phyloP scores from a whole-genome alignment of 2,888 invertebrate genomes.

The Drosophila cracens region DNA sequence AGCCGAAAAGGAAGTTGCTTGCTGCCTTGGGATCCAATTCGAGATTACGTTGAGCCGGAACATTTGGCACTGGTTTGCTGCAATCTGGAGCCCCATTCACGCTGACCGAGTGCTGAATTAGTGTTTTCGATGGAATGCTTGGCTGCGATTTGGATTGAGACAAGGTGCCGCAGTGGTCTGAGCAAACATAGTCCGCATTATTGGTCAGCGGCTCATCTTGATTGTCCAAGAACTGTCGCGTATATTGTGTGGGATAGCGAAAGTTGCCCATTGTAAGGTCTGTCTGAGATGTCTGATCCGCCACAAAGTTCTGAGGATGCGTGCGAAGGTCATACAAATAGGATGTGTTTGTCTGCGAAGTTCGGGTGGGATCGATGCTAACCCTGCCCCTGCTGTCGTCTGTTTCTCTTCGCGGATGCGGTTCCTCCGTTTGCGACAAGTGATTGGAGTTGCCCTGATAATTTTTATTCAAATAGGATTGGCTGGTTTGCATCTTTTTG shows the following conservation, averaged over 20 bases:
- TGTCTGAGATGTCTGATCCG: constrained; percentile 32
- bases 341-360: constrained; percentile 47
- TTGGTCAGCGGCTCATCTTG: not conserved
- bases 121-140: constrained; percentile 11
- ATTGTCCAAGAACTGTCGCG: not conserved
- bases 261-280: constrained; percentile 12
- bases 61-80: constrained; percentile 9
- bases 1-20: not conserved
- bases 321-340: constrained; percentile 17
- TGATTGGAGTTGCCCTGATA: constrained; percentile 29
- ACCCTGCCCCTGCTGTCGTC: not conserved
- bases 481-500: constrained; percentile 49
- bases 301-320: not conserved
- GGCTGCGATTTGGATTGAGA: constrained; percentile 19
- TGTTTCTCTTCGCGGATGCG: not conserved
- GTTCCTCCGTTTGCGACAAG: constrained; percentile 33
- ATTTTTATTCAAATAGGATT: constrained; percentile 48
- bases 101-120: not conserved
- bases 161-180: not conserved
- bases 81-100: not conserved
- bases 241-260: constrained; percentile 48
- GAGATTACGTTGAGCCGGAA: not conserved
- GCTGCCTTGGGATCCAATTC: not conserved
- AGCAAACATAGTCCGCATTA: not conserved
- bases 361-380: not conserved